Percentiles rank a stretch among this genome's conserved stretches.
Conservation (phyloP, 2,113 vertebrate species). For the Genyomyrus donnyi region DNA sequence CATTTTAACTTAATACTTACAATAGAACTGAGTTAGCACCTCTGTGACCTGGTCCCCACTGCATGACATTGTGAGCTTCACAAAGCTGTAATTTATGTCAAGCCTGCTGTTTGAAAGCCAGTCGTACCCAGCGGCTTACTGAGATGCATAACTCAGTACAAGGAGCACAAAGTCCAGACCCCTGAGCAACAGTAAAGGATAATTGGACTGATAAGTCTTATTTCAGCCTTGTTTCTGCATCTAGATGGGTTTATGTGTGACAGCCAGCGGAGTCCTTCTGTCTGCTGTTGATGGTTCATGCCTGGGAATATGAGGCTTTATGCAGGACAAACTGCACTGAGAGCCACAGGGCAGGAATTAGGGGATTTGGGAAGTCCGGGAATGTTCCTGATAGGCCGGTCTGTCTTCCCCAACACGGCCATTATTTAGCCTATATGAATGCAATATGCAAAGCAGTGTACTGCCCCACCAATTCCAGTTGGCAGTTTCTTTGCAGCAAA, state of each 20-base stretch:
- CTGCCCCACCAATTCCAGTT: not conserved
- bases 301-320: not conserved
- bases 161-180: not conserved
- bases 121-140: too few relatives aligned
- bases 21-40: not conserved
- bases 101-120: not conserved
- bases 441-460: not conserved
- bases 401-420: not conserved
- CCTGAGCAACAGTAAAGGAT: not conserved
- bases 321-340: not conserved
- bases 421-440: not conserved
- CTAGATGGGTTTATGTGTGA: not conserved
- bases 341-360: not conserved
- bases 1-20: not conserved
- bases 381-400: not conserved
- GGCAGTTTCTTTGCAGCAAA: not conserved
- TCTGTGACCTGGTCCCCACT: not conserved
- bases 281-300: not conserved
- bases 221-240: not conserved
- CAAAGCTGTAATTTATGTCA: not conserved
- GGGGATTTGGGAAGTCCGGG: not conserved
- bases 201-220: not conserved
- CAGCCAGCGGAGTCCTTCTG: not conserved
- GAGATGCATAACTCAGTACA: not conserved
- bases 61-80: not conserved